Percentiles rank a stretch among this genome's conserved stretches.
Evolutionary conservation across 2,113 vertebrate genomes (phyloP).

Genomic region (Parotia lawesii): DNA sequence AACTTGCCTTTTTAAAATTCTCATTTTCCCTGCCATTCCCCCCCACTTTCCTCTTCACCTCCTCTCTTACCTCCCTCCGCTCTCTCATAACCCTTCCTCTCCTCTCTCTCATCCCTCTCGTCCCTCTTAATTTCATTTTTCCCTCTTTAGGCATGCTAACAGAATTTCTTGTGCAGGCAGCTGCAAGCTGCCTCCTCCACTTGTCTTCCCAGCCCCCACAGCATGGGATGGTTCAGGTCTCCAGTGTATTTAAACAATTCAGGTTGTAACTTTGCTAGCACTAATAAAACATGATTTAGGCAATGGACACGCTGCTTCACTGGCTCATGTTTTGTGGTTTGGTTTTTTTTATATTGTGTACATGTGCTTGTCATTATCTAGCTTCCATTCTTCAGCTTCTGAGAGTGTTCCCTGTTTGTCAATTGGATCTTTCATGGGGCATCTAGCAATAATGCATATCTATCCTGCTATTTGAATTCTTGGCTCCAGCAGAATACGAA

Average conservation of each 20-base stretch:
- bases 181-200: neutral
- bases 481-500: neutral
- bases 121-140: neutral
- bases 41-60: rapidly evolving
- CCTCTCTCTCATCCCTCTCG: too few species aligned
- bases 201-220: neutral
- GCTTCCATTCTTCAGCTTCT: neutral
- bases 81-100: too few species aligned
- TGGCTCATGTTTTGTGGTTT: neutral
- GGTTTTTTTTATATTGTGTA: neutral
- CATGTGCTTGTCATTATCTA: neutral
- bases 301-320: neutral
- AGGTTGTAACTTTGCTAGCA: neutral
- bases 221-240: neutral
- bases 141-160: neutral
- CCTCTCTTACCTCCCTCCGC: rapidly evolving
- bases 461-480: constrained; percentile 4
- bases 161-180: neutral
- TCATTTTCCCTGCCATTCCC: neutral
- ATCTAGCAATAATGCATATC: neutral
- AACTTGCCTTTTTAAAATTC: neutral
- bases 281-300: neutral
- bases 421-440: neutral
- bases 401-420: neutral
- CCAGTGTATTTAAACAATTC: neutral